Evolutionary conservation across 2,888 invertebrate species (phyloP).

Genomic region (Gryllus longicercus): DNA sequence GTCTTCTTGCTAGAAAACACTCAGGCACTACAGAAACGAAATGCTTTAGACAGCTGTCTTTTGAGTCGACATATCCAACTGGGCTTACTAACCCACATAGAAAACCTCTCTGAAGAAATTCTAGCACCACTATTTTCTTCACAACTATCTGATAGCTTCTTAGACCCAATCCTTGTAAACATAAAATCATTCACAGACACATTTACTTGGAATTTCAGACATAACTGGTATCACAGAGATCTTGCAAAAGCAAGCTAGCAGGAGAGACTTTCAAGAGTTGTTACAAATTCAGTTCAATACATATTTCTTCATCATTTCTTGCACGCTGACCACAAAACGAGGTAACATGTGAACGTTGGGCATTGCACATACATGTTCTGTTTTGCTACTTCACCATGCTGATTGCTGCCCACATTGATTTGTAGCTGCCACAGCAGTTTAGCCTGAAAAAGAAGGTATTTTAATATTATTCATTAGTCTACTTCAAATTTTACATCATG

Average conservation of each 20-base stretch:
- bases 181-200: neutral
- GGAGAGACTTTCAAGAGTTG: neutral
- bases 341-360: neutral
- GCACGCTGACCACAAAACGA: neutral
- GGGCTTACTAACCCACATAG: too few species aligned
- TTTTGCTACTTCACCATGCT: too few species aligned
- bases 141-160: neutral
- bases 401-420: neutral
- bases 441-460: neutral
- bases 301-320: neutral
- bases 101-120: neutral
- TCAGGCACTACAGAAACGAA: too few species aligned
- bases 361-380: neutral
- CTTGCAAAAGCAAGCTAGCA: slow-evolving; percentile 17
- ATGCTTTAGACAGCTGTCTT: too few species aligned
- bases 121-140: slow-evolving; percentile 11
- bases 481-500: too few species aligned
- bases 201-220: neutral
- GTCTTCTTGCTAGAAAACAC: too few species aligned
- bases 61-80: too few species aligned
- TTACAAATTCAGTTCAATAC: neutral
- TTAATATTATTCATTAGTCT: too few species aligned
- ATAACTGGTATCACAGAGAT: neutral
- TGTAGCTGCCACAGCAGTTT: neutral
- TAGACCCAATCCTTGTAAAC: slow-evolving; percentile 8